Percentiles rank a stretch among this genome's conserved stretches.
Conservation (phyloP, 2,797 vertebrate genomes). For the Pipistrellus pipistrellus region DNA sequence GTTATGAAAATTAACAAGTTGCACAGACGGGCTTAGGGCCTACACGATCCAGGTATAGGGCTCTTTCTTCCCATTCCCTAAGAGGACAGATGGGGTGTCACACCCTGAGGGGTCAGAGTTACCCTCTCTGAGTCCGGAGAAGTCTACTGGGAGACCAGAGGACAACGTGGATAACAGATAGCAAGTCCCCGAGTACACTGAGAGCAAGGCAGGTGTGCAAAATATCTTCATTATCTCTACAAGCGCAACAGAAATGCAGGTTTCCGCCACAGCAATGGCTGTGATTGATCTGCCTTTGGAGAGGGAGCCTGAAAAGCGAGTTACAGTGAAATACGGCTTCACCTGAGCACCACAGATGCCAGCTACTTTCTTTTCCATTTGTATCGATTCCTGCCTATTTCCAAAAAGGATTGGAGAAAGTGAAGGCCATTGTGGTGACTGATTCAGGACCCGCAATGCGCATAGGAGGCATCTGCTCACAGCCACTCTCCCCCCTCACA, state of each 20-base stretch:
- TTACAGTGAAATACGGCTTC: background rate
- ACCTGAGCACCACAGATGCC: background rate
- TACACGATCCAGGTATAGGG: background rate
- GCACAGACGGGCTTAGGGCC: background rate
- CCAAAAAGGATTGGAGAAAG: slow-evolving; percentile 7
- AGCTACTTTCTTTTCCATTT: background rate
- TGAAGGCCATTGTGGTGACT: background rate
- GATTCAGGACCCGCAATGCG: background rate
- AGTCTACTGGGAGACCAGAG: background rate
- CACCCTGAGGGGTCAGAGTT: background rate
- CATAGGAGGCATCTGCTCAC: background rate
- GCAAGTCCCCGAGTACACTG: background rate
- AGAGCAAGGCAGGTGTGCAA: background rate
- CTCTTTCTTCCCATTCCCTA: background rate
- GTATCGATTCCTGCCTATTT: background rate
- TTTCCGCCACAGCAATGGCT: background rate
- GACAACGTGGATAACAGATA: background rate
- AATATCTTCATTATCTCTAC: background rate
- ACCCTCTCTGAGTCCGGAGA: background rate
- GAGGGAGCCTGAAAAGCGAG: background rate
- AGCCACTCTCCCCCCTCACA: background rate
- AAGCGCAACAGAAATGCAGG: background rate
- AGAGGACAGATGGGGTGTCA: background rate
- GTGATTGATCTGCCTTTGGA: background rate
- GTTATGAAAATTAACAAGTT: background rate